Conservation (phyloP, 2,113 vertebrate genomes). For the Pandion haliaetus region DNA sequence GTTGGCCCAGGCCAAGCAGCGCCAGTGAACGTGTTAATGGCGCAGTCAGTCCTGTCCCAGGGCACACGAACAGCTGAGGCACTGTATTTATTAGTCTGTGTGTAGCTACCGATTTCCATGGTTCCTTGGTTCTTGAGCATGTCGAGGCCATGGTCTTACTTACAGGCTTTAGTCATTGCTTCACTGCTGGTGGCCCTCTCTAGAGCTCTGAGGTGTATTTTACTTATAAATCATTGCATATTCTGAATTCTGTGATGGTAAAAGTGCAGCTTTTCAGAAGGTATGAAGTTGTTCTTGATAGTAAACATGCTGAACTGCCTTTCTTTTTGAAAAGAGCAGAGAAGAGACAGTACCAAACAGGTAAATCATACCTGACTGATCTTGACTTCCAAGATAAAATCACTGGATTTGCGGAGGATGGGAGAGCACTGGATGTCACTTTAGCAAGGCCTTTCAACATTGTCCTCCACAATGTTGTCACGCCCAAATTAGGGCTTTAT, state of each 20-base stretch:
- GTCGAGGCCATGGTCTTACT: not conserved
- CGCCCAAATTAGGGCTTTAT: not conserved
- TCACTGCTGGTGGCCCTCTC: not conserved
- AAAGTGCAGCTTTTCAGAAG: not conserved
- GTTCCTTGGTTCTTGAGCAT: not conserved
- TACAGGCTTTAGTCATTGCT: not conserved
- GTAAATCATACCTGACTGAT: not conserved
- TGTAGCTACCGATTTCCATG: not conserved
- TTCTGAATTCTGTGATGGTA: not conserved
- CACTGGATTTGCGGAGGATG: not conserved
- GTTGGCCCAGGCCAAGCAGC: not conserved
- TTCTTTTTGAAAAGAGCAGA: not conserved
- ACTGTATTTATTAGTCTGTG: not conserved
- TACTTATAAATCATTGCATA: not conserved
- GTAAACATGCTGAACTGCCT: not conserved
- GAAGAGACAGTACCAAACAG: not conserved
- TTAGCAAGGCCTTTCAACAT: not conserved
- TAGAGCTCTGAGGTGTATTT: not conserved
- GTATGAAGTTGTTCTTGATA: not conserved
- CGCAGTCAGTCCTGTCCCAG: not conserved
- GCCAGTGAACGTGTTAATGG: not conserved
- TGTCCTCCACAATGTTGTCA: not conserved
- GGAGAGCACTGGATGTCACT: not conserved
- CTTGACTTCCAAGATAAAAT: not conserved
- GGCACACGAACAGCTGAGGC: not conserved